A percentile compares a stretch with the other conserved stretches of the same genome.
These are phyloP conservation scores for Puffinus mauretanicus DNA, from an alignment of 2,113 vertebrate genomes.

Conservation along the genomic window DNA sequence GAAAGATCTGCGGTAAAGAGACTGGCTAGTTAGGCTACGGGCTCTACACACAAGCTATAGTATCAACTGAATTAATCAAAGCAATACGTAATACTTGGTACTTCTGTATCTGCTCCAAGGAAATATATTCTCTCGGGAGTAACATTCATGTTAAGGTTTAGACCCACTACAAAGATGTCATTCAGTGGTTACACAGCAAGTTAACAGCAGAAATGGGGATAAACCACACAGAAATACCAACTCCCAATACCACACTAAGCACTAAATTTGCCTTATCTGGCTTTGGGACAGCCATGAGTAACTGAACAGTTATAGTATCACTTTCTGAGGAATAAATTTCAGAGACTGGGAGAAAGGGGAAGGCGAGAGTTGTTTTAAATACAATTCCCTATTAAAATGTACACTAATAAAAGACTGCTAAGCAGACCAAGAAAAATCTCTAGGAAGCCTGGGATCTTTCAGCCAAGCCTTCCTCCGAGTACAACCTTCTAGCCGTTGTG, in stretches of 20 bases:
- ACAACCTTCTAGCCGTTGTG: not conserved
- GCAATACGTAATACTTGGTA: not conserved
- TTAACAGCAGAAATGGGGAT: not conserved
- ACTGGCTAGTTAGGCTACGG: not conserved
- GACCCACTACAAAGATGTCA: not conserved
- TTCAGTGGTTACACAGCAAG: not conserved
- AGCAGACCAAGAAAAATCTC: not conserved
- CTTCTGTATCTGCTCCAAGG: not conserved
- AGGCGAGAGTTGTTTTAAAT: not conserved
- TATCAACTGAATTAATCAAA: not conserved
- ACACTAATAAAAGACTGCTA: not conserved
- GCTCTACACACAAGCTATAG: not conserved
- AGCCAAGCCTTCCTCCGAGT: not conserved
- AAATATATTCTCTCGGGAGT: accelerated
- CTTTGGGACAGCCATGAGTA: not conserved
- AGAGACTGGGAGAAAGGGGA: not conserved
- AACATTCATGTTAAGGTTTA: accelerated
- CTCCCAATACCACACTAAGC: not conserved
- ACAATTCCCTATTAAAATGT: not conserved
- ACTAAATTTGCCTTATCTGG: not conserved
- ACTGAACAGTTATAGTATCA: not conserved
- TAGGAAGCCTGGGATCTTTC: not conserved
- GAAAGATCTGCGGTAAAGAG: constrained; percentile 74
- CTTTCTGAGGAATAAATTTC: not conserved
- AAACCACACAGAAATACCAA: not conserved